Evolutionary conservation across 2,797 vertebrate species (phyloP), one percentile per base, ranked within the genome.

Genomic region (Peromyscus nudipes): DNA sequence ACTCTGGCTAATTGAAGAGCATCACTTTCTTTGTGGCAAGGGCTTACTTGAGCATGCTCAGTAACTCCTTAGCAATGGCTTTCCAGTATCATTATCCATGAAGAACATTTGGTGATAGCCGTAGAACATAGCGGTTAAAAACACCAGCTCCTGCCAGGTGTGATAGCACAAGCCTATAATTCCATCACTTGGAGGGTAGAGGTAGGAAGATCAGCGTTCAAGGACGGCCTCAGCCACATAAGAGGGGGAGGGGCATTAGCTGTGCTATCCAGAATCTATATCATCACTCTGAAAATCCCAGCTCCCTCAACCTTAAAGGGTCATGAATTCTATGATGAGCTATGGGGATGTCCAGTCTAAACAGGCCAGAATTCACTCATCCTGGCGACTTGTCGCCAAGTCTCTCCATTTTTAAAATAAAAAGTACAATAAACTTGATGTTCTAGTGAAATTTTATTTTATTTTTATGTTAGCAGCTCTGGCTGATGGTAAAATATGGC

Each of bases 361-460:
- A 82, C 11, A 17, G 31, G 8, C n/a, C 76, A 95, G 40, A 19
- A 83, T 25, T 62, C 49, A 75, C 76, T 92, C 76, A 80, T 64
- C 8, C 83, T 52, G n/a, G 21, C 23, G n/a, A 52, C 31, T 73
- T 90, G n/a, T 83, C 90, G 31, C 40, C 57, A 88, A 60, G 52
- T 87, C 23, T 89, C 37, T 52, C 37, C 16, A 17, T n/a, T 84
- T 65, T 84, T 46, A 14, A 82, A 92, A 46, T 65, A 79, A 93
- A 89, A 86, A 55, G 88, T 43, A 29, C 43, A 76, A 17, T 46
- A 85, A 91, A 73, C 37, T 46, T 49, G 17, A 85, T 60, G 37
- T 80, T 93, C 69, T 52, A 34, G 29, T 40, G 52, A 97, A 93
- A 95, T 60, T 21, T 83, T 43, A 91, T 93, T 91, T 89, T 82